Evolutionary conservation across 2,888 invertebrate genomes (phyloP).

Genomic region (Baccha elongata): DNA sequence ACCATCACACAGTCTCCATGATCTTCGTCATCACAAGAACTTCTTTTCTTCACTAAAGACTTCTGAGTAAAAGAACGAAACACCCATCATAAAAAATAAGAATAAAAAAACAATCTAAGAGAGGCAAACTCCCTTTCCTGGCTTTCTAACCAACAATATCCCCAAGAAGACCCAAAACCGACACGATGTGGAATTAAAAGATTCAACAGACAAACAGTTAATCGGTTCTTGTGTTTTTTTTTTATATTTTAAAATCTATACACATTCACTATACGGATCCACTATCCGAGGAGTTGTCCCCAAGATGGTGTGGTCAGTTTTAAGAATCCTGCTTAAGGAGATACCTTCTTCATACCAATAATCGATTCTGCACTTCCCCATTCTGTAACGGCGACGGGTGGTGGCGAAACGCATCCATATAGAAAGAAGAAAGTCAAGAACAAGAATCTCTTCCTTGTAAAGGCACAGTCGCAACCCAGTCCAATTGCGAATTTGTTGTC

Average conservation of each 20-base stretch:
- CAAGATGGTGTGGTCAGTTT: conserved; percentile 56
- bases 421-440: conserved; percentile 42
- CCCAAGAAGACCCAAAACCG: conserved; percentile 5
- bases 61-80: conserved; percentile 15
- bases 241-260: conserved; percentile 20
- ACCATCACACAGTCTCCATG: conserved; percentile 45
- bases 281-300: conserved; percentile 39
- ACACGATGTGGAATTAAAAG: conserved; percentile 38
- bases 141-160: conserved; percentile 22
- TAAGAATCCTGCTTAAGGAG: conserved; percentile 44
- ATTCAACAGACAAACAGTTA: conserved; percentile 61
- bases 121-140: conserved; percentile 67
- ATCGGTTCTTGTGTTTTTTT: conserved; percentile 48
- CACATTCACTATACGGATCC: not conserved
- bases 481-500: conserved; percentile 41
- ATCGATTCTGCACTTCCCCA: conserved; percentile 56
- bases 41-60: conserved; percentile 47
- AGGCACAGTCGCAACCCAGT: conserved; percentile 7
- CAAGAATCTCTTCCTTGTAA: conserved; percentile 50
- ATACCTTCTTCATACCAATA: conserved; percentile 8
- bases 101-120: conserved; percentile 40
- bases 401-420: conserved; percentile 11
- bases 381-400: not conserved
- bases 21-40: conserved; percentile 56
- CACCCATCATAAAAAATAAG: conserved; percentile 42